Evolutionary conservation across 2,797 vertebrate genomes (phyloP), one percentile per base, ranked within the genome.

Genomic region (Gobio occitaniae): DNA sequence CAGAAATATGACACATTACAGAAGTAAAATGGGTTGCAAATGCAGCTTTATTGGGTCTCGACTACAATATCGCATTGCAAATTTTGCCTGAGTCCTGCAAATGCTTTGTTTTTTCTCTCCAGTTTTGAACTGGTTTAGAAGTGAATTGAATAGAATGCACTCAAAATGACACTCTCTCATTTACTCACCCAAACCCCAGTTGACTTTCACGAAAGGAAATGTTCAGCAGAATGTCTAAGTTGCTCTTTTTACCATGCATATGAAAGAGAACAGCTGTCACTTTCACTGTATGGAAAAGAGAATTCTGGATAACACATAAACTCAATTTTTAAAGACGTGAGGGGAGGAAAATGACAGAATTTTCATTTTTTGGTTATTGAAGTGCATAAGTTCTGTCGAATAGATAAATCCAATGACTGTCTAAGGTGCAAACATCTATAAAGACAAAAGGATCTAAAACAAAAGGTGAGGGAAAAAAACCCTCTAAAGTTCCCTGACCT

Each of bases 401-500:
- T 16, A 38, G 29, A 83, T 41, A 52, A 56, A 66, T 77, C 59
- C 32, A 68, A 17, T 65, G 54, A 48, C 38, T 48, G 29, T 61
- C 63, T 21, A 61, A 84, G 17, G 66, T 25, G 29, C 66, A 38
- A 79, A 48, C 41, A 61, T 61, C 54, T 36, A 68, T 48, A n/a
- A 63, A 84, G 83, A 78, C 78, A 80, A 87, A 82, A 87, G 75
- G 36, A 80, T 71, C 79, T 80, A 69, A 48, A 84, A 84, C 81
- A 79, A 83, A 82, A 71, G 70, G 52, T 29, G 75, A 76, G 78
- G 80, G 41, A 1, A 44, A 71, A 50, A 86, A 78, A 81, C 72
- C 77, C 72, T 87, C 54, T 69, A 54, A 89, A 89, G 85, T 86
- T 85, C 11, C 25, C 50, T 86, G 87, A 90, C 89, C 89, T 91